Evolutionary conservation across 2,113 vertebrate species (phyloP).

Genomic region (Perccottus glenii): DNA sequence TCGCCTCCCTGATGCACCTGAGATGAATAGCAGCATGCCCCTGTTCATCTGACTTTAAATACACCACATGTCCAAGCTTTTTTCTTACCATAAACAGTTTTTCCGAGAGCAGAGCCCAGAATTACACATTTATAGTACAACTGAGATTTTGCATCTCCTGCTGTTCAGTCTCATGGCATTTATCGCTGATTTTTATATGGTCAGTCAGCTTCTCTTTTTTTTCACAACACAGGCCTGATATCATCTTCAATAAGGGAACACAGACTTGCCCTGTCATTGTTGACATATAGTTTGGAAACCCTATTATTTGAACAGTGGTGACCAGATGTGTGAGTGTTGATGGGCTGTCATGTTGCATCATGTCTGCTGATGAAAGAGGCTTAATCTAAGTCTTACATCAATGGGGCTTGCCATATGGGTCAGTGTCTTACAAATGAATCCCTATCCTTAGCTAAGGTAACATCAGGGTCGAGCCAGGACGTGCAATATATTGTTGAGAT

Average conservation of each 20-base stretch:
- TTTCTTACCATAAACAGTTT: conserved; percentile 56
- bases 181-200: conserved; percentile 54
- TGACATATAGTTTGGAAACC: conserved; percentile 63
- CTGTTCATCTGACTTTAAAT: conserved; percentile 54
- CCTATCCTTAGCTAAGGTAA: background rate
- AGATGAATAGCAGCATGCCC: conserved; percentile 45
- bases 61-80: conserved; percentile 30
- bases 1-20: conserved; percentile 45
- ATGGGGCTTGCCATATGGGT: conserved; percentile 20
- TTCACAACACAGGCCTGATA: conserved; percentile 68
- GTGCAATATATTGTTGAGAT: background rate
- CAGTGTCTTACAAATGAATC: conserved; percentile 24
- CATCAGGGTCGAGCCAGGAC: background rate
- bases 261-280: conserved; percentile 63
- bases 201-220: conserved; percentile 62
- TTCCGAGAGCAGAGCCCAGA: conserved; percentile 18
- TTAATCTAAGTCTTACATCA: conserved; percentile 34
- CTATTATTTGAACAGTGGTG: conserved; percentile 63
- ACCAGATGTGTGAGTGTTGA: conserved; percentile 62
- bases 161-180: conserved; percentile 41
- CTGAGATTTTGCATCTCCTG: conserved; percentile 34
- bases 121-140: conserved; percentile 38
- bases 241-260: conserved; percentile 76
- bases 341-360: conserved; percentile 54
- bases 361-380: conserved; percentile 24